Conservation (phyloP, 1,140 invertebrate genomes). For the Anastrepha ludens region DNA sequence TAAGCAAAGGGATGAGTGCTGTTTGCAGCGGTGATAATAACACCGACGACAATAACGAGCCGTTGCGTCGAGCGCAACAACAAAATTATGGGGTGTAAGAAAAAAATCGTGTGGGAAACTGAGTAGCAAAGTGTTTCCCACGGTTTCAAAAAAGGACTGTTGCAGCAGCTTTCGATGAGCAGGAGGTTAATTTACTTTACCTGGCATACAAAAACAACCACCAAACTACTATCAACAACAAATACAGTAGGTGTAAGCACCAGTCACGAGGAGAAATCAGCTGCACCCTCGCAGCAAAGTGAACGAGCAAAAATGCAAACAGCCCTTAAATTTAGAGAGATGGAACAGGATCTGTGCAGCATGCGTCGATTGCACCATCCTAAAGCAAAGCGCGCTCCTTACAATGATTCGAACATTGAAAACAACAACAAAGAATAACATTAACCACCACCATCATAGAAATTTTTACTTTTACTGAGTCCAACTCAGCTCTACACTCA, state of each 20-base stretch:
- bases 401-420: neutral
- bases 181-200: conserved; percentile 54
- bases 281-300: conserved; percentile 53
- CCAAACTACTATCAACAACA: conserved; percentile 65
- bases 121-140: conserved; percentile 74
- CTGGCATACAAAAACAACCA: conserved; percentile 55
- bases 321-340: conserved; percentile 44
- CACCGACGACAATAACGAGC: conserved; percentile 66
- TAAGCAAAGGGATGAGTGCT: conserved; percentile 50
- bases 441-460: neutral
- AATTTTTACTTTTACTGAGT: neutral
- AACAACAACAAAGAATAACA: conserved; percentile 27
- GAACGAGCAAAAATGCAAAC: conserved; percentile 58
- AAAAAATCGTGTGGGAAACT: conserved; percentile 74
- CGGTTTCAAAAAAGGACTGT: conserved; percentile 65
- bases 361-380: conserved; percentile 20
- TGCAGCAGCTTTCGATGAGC: conserved; percentile 56
- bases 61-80: conserved; percentile 36
- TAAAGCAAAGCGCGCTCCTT: neutral
- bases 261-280: conserved; percentile 58
- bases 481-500: neutral
- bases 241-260: conserved; percentile 58
- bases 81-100: conserved; percentile 55
- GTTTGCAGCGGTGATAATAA: conserved; percentile 66
- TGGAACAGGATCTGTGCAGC: conserved; percentile 43